phyloP scores from a whole-genome alignment of 64 coral and sea anemone species.

The Montipora efflorescens region DNA sequence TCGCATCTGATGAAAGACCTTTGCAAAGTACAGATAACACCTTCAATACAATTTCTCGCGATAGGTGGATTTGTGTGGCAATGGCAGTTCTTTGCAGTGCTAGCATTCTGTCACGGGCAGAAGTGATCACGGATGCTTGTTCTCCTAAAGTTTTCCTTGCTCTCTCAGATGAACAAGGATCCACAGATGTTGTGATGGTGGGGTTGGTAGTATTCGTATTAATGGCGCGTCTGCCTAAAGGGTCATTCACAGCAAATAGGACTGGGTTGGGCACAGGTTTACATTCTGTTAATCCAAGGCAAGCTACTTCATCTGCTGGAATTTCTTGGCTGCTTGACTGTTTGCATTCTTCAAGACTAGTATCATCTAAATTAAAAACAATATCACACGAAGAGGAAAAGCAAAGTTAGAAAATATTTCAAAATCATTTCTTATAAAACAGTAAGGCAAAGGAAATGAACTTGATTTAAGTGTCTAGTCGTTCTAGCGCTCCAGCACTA shows the following conservation, averaged over 20 bases:
- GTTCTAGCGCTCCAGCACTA: no score
- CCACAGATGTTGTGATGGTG: not conserved
- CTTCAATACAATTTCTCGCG: constrained; percentile 81
- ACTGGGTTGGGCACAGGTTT: constrained; percentile 68
- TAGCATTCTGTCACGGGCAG: constrained; percentile 70
- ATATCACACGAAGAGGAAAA: not conserved
- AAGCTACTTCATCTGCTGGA: constrained; percentile 54
- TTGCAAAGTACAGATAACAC: constrained; percentile 62
- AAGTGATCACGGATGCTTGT: constrained; percentile 81
- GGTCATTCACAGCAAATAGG: constrained; percentile 63
- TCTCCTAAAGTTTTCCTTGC: constrained; percentile 72
- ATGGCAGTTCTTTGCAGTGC: constrained; percentile 80
- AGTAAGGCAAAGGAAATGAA: not conserved
- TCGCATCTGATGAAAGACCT: not conserved
- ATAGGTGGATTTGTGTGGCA: constrained; percentile 81
- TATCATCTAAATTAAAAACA: constrained; percentile 20
- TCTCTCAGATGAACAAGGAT: constrained; percentile 4
- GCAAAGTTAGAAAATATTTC: not conserved
- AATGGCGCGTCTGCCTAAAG: constrained; percentile 66
- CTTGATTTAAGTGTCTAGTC: no score
- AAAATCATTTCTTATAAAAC: not conserved
- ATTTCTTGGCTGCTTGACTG: constrained; percentile 23
- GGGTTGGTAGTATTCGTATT: not conserved
- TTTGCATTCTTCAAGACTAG: constrained; percentile 3
- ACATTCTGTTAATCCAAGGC: constrained; percentile 76